These are phyloP conservation scores for Temnopleurus reevesii DNA, from an alignment of 53 echinoderm and acorn worm species.

Conservation along the genomic window DNA sequence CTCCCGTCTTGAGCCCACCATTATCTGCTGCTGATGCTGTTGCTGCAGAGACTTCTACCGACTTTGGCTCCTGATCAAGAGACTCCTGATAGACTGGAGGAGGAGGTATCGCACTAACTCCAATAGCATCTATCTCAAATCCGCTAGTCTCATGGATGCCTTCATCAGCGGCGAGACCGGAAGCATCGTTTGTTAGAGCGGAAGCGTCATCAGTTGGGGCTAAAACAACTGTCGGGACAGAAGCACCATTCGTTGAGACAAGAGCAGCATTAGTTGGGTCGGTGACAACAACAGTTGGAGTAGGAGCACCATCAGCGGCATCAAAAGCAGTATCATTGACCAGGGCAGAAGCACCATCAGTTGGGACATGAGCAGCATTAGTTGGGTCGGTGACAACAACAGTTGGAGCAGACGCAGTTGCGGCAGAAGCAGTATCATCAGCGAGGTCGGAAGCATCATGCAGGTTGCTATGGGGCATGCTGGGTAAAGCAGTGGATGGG, in stretches of 20 bases:
- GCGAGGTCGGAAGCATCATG: neutral
- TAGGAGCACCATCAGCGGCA: no score
- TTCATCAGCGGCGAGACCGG: neutral
- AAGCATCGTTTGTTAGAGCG: neutral
- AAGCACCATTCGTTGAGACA: no score
- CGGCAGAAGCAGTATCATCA: neutral
- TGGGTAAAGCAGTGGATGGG: neutral
- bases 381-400: no score
- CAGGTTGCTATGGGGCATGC: conserved; percentile 1
- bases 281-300: no score
- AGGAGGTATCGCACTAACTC: neutral
- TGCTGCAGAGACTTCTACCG: neutral
- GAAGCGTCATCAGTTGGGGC: no score
- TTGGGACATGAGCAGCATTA: no score
- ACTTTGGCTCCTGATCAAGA: neutral
- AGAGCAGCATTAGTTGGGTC: no score
- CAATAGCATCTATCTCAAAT: neutral
- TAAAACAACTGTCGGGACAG: no score
- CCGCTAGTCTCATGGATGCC: neutral
- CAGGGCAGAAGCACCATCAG: no score
- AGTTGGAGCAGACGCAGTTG: neutral
- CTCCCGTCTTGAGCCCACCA: neutral
- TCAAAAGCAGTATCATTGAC: no score
- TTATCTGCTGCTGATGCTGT: no score
- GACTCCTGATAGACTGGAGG: neutral